Evolutionary conservation across 2,888 invertebrate genomes (phyloP).

Genomic region (Monopis laevigella): DNA sequence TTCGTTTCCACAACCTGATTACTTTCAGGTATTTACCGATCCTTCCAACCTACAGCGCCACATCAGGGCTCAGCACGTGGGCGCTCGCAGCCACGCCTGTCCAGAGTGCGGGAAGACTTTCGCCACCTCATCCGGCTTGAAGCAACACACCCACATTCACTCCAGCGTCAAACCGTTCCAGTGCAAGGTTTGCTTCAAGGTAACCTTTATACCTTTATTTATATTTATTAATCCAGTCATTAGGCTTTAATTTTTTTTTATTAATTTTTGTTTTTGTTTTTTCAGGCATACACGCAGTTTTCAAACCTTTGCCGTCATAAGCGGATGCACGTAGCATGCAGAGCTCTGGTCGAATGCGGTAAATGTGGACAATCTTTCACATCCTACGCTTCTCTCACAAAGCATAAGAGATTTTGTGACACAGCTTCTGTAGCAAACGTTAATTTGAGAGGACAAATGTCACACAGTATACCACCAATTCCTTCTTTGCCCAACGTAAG

Average conservation of each 20-base stretch:
- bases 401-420: conserved; percentile 97
- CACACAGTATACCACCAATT: conserved; percentile 49
- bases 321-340: conserved; percentile 97
- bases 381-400: conserved; percentile 90
- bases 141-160: conserved; percentile 99
- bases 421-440: conserved; percentile 69
- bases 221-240: not conserved
- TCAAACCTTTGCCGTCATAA: conserved; percentile 99
- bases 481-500: conserved; percentile 48
- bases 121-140: conserved; percentile 95
- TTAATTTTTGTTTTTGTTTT: conserved; percentile 22
- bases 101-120: conserved; percentile 99
- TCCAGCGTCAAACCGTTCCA: conserved; percentile 97
- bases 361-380: conserved; percentile 95
- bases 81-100: conserved; percentile 96
- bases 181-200: conserved; percentile 96
- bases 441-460: conserved; percentile 52
- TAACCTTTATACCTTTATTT: not conserved
- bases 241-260: not conserved
- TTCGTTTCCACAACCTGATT: conserved; percentile 40
- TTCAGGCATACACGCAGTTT: conserved; percentile 96
- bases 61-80: conserved; percentile 94
- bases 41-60: conserved; percentile 96
- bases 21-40: conserved; percentile 91
- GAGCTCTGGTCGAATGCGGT: conserved; percentile 91